Conservation (phyloP, 2,888 invertebrate species). For the Pyralis farinalis region DNA sequence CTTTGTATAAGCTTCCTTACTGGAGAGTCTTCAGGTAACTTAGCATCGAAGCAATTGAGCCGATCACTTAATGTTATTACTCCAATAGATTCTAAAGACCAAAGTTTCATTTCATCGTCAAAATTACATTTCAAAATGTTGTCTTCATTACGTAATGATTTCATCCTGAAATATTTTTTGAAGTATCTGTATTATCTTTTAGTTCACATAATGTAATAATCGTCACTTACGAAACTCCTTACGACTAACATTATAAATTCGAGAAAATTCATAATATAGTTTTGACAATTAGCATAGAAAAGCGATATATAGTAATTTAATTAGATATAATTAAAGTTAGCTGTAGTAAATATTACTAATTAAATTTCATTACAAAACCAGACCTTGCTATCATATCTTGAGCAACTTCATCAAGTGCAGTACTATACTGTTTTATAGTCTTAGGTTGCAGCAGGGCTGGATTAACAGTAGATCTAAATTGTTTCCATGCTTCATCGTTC, state of each 20-base stretch:
- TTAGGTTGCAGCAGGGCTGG: conserved; percentile 13
- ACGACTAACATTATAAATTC: no score
- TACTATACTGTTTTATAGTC: conserved; percentile 24
- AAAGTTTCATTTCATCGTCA: conserved; percentile 63
- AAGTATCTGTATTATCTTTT: no score
- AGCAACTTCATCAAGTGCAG: conserved; percentile 62
- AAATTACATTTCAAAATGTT: conserved; percentile 74
- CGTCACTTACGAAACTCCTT: no score
- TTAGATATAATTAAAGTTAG: no score
- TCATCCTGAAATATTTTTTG: conserved; percentile 48
- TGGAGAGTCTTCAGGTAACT: conserved; percentile 13
- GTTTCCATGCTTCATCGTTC: conserved; percentile 12
- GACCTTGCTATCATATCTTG: conserved; percentile 70
- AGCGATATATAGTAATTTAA: no score
- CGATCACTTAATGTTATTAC: conserved; percentile 24
- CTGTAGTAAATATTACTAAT: no score
- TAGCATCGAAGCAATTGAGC: conserved; percentile 17
- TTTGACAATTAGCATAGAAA: no score
- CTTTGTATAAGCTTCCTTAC: conserved; percentile 8
- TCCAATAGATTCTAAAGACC: conserved; percentile 71
- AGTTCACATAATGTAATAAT: no score
- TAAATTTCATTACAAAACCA: no score
- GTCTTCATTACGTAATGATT: conserved; percentile 50
- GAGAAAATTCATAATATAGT: no score
- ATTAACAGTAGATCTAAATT: conserved; percentile 14